These are phyloP conservation scores for Ancistrus triradiatus DNA, from an alignment of 2,113 vertebrate species.

Conservation along the genomic window DNA sequence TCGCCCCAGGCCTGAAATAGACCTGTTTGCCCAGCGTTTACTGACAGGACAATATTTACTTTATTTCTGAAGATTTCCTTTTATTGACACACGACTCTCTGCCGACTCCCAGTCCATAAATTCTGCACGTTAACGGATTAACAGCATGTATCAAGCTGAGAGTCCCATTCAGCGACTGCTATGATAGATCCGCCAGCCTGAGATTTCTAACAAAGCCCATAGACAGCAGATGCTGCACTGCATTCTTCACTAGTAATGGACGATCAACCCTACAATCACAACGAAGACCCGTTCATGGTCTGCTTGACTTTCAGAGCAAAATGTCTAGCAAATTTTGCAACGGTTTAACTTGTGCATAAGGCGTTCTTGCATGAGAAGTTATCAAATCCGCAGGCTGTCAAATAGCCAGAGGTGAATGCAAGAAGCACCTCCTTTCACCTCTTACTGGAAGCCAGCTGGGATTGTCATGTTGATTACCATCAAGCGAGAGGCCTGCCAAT, in stretches of 20 bases:
- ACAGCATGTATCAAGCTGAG: no score
- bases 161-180: no score
- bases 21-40: constrained; percentile 10
- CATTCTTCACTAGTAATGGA: no score
- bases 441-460: constrained; percentile 56
- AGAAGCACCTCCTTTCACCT: constrained; percentile 50
- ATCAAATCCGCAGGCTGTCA: constrained; percentile 3
- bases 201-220: no score
- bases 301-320: no score
- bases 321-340: not conserved
- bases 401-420: constrained; percentile 8
- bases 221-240: no score
- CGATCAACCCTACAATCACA: no score
- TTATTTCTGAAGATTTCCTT: not conserved
- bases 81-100: not conserved
- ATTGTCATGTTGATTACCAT: constrained; percentile 47
- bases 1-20: constrained; percentile 45
- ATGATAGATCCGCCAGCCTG: no score
- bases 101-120: no score
- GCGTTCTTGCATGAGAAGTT: not conserved
- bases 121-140: not conserved
- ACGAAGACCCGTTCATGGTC: no score
- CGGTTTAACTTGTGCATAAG: not conserved
- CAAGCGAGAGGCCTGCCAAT: not conserved
- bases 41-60: constrained; percentile 7